Percentiles rank a stretch among this genome's conserved stretches.
Evolutionary conservation across 2,113 vertebrate species (phyloP).

Genomic region (Actenoides lindsayi): DNA sequence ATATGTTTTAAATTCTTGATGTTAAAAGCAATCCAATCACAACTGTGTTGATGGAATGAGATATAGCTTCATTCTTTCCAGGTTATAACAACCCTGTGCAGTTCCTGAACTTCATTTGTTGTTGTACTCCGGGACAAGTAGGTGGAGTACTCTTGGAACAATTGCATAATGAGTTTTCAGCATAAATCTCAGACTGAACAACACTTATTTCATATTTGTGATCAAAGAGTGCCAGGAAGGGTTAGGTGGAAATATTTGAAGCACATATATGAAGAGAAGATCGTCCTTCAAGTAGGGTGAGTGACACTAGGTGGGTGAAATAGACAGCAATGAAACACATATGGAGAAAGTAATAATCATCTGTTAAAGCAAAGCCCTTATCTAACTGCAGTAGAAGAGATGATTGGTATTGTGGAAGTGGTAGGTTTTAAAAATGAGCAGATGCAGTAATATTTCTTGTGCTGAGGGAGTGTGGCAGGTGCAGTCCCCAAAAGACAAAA

Average conservation of each 20-base stretch:
- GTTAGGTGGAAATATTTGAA: neutral
- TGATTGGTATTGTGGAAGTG: neutral
- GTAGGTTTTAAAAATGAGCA: neutral
- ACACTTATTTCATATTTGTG: neutral
- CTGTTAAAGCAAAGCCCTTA: neutral
- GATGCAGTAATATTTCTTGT: neutral
- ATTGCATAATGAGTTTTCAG: neutral
- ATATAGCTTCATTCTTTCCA: neutral
- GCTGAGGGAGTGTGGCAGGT: neutral
- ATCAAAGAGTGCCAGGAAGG: neutral
- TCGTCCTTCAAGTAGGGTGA: neutral
- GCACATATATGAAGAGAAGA: neutral
- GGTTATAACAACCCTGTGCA: neutral
- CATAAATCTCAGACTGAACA: neutral
- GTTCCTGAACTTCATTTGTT: neutral
- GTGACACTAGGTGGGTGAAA: neutral
- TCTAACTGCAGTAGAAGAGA: neutral
- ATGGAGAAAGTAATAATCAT: neutral
- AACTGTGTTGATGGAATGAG: neutral
- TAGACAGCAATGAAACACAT: neutral
- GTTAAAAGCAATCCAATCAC: neutral
- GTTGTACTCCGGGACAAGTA: neutral
- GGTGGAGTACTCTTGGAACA: neutral
- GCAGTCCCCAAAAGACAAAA: too few species aligned
- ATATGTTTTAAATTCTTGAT: neutral